Conservation (phyloP, 1,140 invertebrate species). For the Rhopalosiphum padi region DNA sequence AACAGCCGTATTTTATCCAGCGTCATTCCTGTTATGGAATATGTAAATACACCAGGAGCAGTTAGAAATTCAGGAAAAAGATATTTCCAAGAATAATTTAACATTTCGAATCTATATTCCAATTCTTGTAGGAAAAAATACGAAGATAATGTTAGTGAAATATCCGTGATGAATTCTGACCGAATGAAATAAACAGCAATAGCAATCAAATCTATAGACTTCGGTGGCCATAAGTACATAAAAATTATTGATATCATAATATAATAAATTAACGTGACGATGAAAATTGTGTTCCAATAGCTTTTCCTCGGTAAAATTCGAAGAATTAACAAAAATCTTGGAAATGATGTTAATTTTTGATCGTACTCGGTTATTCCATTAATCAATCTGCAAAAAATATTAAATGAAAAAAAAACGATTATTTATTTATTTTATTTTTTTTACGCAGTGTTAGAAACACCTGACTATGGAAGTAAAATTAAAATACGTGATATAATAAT, state of each 20-base stretch:
- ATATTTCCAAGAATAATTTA: neutral
- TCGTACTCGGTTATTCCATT: neutral
- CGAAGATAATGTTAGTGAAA: neutral
- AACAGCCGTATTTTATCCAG: neutral
- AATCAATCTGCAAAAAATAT: neutral
- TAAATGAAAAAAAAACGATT: too few species aligned
- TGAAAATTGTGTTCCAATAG: neutral
- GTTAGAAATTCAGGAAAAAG: neutral
- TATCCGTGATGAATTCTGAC: too few species aligned
- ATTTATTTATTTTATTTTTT: too few species aligned
- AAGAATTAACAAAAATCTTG: neutral
- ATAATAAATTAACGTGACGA: neutral
- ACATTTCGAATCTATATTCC: neutral
- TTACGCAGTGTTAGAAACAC: too few species aligned
- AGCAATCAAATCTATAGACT: neutral
- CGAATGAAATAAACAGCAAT: neutral
- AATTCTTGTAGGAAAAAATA: neutral
- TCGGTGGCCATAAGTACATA: neutral
- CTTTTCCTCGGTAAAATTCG: neutral
- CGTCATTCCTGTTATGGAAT: neutral
- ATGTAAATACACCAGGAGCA: neutral
- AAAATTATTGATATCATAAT: accelerated
- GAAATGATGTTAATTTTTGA: neutral
- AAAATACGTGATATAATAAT: too few species aligned
- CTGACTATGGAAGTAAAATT: too few species aligned